Evolutionary conservation across 2,797 vertebrate species (phyloP).

Genomic region (Lepidocolaptes lacrymiger): DNA sequence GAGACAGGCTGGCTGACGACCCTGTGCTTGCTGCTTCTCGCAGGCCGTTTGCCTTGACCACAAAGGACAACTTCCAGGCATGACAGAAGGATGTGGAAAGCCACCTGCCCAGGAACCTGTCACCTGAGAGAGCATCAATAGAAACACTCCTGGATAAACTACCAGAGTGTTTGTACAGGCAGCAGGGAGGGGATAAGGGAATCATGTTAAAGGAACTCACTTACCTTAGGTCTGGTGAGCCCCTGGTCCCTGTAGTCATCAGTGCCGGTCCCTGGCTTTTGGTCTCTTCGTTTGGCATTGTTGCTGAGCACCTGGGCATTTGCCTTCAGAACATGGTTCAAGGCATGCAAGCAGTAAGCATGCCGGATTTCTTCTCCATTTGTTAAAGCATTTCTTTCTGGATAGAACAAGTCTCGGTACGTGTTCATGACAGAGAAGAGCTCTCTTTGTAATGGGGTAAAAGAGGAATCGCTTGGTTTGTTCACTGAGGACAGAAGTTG

Average conservation of each 20-base stretch:
- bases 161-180: not conserved
- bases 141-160: not conserved
- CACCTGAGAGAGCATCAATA: not conserved
- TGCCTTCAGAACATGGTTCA: slow-evolving; percentile 95
- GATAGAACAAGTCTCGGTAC: slow-evolving; percentile 90
- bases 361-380: slow-evolving; percentile 84
- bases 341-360: slow-evolving; percentile 88
- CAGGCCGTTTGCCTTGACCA: not conserved
- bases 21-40: not conserved
- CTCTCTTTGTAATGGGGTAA: slow-evolving; percentile 87
- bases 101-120: not conserved
- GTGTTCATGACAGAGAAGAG: slow-evolving; percentile 89
- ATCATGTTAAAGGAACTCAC: not conserved
- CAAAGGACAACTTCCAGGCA: accelerated
- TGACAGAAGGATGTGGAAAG: not conserved
- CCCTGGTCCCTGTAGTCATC: slow-evolving; percentile 92
- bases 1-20: not conserved
- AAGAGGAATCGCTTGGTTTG: slow-evolving; percentile 27
- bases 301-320: slow-evolving; percentile 89
- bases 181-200: not conserved
- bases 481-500: slow-evolving; percentile 35
- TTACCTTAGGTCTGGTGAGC: slow-evolving; percentile 94
- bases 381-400: slow-evolving; percentile 82
- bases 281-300: slow-evolving; percentile 83
- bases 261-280: slow-evolving; percentile 69